Base-by-base conservation (phyloP, 2,888 invertebrate species). In the Cremastobaeus sp. region DNA sequence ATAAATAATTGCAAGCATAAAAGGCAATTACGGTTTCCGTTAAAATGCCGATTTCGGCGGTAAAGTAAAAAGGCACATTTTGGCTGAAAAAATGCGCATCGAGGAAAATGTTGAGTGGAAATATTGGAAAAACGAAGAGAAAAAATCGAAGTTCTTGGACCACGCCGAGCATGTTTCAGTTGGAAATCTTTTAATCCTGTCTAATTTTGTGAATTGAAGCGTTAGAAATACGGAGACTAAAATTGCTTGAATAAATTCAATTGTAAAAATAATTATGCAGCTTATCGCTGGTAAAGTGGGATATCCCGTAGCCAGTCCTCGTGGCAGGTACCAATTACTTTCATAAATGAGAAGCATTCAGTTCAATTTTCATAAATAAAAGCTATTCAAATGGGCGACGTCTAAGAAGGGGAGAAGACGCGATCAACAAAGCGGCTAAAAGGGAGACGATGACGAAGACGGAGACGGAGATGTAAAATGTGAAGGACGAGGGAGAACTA, bases 331-430 rank as follows among this genome's bases (percentile, higher is more conserved):
- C 82, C 84, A 85, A 85, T 85, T 85, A 83, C 84, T 81, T 81
- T 82, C 79, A 83, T 82, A 83, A 85, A 83, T 84, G 83, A 82
- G 82, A 82, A 80, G 81, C 83, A 84, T 85, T 83, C 85, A 82
- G 83, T 85, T 85, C 83, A 85, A 70, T 62, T 55, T 70, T 70
- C 62, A 64, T 64, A 57, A 64, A 70, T 70, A 70, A 55, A 57
- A 50, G 55, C 62, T 55, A 70, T 55, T 59, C 48, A 66, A 48
- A 57, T 57, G 45, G 34, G 35, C 64, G 43, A 6, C 25, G 34
- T 37, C 0, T 21, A 21, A 52, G n/a, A 20, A 43, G 11, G 12
- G 25, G 52, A 14, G 30, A 41, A 8, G 14, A 17, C 6, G 20
- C 35, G 47, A 30, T 9, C 17, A 47, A 48, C 45, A 52, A 66